Evolutionary conservation across 2,113 vertebrate genomes (phyloP).

Genomic region (Lipophrys pholis): DNA sequence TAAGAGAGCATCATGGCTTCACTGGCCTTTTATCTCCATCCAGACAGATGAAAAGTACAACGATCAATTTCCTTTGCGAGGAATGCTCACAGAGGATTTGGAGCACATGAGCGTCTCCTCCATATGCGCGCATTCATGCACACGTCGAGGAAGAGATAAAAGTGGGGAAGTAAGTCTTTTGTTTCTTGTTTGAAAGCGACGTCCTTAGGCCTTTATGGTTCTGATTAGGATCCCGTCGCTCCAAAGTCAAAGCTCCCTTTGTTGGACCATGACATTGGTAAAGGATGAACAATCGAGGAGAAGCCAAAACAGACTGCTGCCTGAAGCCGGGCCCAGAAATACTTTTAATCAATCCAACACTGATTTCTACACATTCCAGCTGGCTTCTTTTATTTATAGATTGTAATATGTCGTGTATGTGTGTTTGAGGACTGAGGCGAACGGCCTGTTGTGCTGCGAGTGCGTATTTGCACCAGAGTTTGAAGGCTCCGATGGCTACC

Average conservation of each 20-base stretch:
- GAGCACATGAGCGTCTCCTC: slow-evolving; percentile 5
- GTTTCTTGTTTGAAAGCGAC: neutral
- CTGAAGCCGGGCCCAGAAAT: slow-evolving; percentile 4
- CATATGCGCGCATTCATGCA: slow-evolving; percentile 2
- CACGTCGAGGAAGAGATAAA: slow-evolving; percentile 33
- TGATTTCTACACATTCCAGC: slow-evolving; percentile 30
- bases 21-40: slow-evolving; percentile 21
- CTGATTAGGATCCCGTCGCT: slow-evolving; percentile 31
- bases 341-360: neutral
- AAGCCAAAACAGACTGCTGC: neutral
- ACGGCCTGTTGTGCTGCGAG: too few relatives aligned
- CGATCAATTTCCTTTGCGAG: slow-evolving; percentile 15
- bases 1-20: neutral
- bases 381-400: neutral
- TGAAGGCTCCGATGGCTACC: slow-evolving; percentile 11
- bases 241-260: slow-evolving; percentile 33
- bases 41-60: slow-evolving; percentile 16
- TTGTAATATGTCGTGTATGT: neutral
- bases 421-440: neutral
- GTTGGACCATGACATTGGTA: slow-evolving; percentile 9
- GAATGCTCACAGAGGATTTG: slow-evolving; percentile 23
- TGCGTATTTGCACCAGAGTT: neutral
- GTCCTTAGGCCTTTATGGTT: slow-evolving; percentile 42
- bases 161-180: neutral
- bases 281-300: slow-evolving; percentile 4